A percentile compares a stretch with the other conserved stretches of the same genome.
These are phyloP conservation scores for Trichomalopsis sarcophagae DNA, from an alignment of 1,140 invertebrate species.

Conservation along the genomic window DNA sequence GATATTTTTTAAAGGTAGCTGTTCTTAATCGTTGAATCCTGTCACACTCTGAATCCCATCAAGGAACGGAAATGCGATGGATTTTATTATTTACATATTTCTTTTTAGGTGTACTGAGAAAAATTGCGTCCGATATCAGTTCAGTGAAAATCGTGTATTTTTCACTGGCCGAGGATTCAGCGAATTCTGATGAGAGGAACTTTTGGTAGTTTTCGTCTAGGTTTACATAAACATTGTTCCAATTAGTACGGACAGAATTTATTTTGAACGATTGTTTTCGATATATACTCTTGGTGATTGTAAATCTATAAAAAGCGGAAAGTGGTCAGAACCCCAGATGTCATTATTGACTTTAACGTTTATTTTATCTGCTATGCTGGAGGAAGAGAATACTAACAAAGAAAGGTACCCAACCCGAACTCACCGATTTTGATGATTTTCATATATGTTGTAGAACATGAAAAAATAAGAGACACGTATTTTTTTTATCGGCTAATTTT, in stretches of 20 bases:
- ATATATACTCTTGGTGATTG: neutral
- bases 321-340: conserved; percentile 1
- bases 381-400: conserved; percentile 7
- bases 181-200: neutral
- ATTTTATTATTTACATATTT: neutral
- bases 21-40: neutral
- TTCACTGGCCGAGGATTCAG: neutral
- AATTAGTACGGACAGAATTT: neutral
- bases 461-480: too few relatives aligned
- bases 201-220: neutral
- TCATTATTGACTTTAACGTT: neutral
- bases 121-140: neutral
- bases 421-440: too few relatives aligned
- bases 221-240: neutral
- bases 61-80: neutral
- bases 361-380: neutral
- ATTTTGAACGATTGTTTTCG: neutral
- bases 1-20: neutral
- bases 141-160: neutral
- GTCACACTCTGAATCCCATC: conserved; percentile 16
- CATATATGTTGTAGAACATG: too few relatives aligned
- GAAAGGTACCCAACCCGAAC: too few relatives aligned
- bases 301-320: neutral
- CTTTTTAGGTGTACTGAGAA: neutral
- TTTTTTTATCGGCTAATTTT: too few relatives aligned